phyloP scores from a whole-genome alignment of 2,797 vertebrate genomes.

The Amphiprion clarkii region DNA sequence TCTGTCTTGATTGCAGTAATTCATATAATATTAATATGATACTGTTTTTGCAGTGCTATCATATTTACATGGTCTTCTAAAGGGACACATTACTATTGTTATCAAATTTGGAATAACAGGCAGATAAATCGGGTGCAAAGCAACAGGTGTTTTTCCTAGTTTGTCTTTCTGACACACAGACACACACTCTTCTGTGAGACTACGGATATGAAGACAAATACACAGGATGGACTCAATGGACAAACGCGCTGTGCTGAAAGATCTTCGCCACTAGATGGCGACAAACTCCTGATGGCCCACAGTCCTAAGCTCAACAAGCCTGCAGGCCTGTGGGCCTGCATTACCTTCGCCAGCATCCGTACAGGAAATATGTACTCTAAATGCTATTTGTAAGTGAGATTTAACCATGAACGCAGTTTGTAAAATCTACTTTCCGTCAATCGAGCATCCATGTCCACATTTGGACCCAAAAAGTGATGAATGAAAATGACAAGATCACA shows the following conservation, averaged over 20 bases:
- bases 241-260: conserved; percentile 45
- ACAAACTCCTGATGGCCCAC: conserved; percentile 65
- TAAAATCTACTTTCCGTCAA: fast-evolving
- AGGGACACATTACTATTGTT: background rate
- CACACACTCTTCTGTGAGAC: background rate
- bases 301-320: conserved; percentile 6
- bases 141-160: background rate
- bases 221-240: background rate
- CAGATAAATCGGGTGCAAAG: background rate
- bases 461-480: conserved; percentile 64
- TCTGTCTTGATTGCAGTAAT: background rate
- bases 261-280: conserved; percentile 89
- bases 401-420: background rate
- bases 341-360: background rate
- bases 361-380: background rate
- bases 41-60: background rate
- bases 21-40: background rate
- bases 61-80: background rate
- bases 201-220: background rate
- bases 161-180: background rate
- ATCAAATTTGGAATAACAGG: background rate
- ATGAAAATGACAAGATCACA: conserved; percentile 63
- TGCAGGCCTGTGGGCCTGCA: conserved; percentile 46
- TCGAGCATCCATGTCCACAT: background rate
- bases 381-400: background rate